Base-by-base conservation (phyloP, 2,797 vertebrate genomes). In the Mormyrops attenuatus region DNA sequence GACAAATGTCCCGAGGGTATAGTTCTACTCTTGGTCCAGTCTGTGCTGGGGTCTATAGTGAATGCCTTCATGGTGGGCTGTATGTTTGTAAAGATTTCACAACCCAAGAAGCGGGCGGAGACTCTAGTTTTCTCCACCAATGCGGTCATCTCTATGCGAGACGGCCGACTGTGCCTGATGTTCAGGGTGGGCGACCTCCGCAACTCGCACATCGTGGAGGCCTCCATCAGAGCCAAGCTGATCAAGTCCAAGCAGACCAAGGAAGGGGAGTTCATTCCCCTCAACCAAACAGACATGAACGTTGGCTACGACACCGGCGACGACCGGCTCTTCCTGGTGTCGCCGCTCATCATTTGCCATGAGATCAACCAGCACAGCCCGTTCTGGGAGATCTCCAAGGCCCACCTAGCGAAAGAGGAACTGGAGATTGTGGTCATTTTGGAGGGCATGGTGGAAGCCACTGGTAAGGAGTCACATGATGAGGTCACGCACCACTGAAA, bases 51-150 rank as follows among this genome's bases (percentile, higher is more conserved):
- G 88, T 99, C 98, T 91, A 99, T 99, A 66, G 99, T 99, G 89
- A 99, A 99, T 34, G 99, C 99, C 90, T 99, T 99, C 95, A 99
- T 99, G 98, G 99, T 99, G 93, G 99, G 99, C 84, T 99, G 99
- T 95, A 99, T 99, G 99, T 99, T 99, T 92, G 99, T 99, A 22
- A 99, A 99, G 96, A 99, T 99, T 94, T 99, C 99, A 3, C 98
- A 99, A 93, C 98, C 99, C 93, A 99, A 99, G 96, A 99, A 99
- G 94, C 97, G 99, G 89, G 99, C 99, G 1, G 99, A 99, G 96
- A 99, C 99, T 52, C 93, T 99, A 91, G 98, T 99, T 90, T 99
- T 99, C 92, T 99, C 99, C 95, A 98, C 97, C 92, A 97, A 98
- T 0, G 98, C 99, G 0, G 99, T 99, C 92, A 98, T 99, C 95